Evolutionary conservation across 2,888 invertebrate genomes (phyloP).

Genomic region (Charanyca ferruginea): DNA sequence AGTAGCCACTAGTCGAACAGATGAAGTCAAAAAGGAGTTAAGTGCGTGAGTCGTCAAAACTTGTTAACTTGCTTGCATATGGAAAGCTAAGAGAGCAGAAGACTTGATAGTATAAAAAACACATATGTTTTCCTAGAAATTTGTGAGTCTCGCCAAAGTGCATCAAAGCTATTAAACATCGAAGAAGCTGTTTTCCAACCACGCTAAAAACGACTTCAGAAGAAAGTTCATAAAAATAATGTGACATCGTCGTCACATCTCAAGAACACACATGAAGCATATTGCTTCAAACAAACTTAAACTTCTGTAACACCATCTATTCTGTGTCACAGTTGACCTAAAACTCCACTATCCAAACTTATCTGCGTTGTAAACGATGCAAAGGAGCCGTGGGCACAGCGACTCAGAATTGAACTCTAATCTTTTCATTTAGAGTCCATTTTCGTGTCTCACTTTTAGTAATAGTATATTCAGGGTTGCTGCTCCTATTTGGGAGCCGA

Average conservation of each 20-base stretch:
- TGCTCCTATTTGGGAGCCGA: slow-evolving; percentile 57
- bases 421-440: slow-evolving; percentile 49
- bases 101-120: neutral
- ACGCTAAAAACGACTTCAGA: slow-evolving; percentile 13
- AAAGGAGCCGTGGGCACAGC: slow-evolving; percentile 63
- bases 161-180: slow-evolving; percentile 11
- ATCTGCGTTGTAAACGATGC: slow-evolving; percentile 83
- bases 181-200: slow-evolving; percentile 27
- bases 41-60: neutral
- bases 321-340: slow-evolving; percentile 75
- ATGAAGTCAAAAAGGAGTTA: no score
- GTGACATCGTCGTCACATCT: slow-evolving; percentile 4
- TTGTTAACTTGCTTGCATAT: neutral
- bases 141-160: slow-evolving; percentile 14
- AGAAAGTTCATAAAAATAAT: slow-evolving; percentile 31
- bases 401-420: slow-evolving; percentile 65
- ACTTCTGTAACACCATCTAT: slow-evolving; percentile 58
- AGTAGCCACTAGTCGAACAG: no score
- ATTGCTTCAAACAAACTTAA: slow-evolving; percentile 37
- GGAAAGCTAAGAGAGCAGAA: neutral
- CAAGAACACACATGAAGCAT: slow-evolving; percentile 30
- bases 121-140: neutral
- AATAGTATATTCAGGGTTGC: slow-evolving; percentile 65
- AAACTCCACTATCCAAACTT: slow-evolving; percentile 82
- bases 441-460: slow-evolving; percentile 39